Conservation (phyloP, 2,113 vertebrate genomes). For the Crypturellus undulatus region DNA sequence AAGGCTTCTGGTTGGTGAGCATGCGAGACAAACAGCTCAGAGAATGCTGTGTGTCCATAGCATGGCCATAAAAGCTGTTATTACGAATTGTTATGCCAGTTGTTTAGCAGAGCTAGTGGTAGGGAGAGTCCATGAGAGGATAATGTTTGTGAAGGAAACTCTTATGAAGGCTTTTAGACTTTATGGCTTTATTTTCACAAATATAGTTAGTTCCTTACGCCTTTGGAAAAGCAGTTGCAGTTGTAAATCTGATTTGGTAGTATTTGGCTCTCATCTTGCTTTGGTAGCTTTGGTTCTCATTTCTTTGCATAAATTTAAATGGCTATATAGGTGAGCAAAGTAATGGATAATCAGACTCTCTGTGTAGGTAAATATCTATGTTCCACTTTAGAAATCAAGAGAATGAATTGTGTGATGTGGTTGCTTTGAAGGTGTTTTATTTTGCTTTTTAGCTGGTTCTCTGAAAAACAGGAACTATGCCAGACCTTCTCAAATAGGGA, state of each 20-base stretch:
- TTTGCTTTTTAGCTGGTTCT: neutral
- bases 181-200: neutral
- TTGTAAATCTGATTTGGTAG: neutral
- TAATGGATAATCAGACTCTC: neutral
- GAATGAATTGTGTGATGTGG: conserved; percentile 23
- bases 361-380: neutral
- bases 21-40: neutral
- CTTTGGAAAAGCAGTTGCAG: neutral
- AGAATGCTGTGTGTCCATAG: neutral
- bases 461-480: neutral
- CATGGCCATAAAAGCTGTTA: rapidly evolving
- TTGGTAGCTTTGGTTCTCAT: neutral
- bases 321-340: neutral
- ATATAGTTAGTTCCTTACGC: neutral
- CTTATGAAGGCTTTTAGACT: neutral
- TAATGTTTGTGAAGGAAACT: neutral
- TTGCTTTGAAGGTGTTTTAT: conserved; percentile 25
- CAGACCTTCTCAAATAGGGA: neutral
- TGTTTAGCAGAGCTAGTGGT: neutral
- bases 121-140: neutral
- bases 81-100: neutral
- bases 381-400: neutral
- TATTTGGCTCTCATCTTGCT: neutral
- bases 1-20: neutral
- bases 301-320: neutral